phyloP scores from a whole-genome alignment of 2,113 vertebrate genomes.

The Lepus timidus region DNA sequence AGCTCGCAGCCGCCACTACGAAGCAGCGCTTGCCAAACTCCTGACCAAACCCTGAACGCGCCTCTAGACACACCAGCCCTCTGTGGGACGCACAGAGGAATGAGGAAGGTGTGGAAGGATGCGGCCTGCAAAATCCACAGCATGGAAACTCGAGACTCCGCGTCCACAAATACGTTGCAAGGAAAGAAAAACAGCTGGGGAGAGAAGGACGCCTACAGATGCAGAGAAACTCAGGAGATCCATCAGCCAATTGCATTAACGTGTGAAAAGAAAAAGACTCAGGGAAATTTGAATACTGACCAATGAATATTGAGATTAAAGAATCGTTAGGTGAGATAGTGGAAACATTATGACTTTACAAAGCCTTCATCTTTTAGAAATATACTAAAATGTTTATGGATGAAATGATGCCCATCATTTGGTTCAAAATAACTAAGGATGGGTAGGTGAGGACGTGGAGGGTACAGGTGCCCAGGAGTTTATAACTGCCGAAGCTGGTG shows the following conservation, averaged over 20 bases:
- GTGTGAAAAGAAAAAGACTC: neutral
- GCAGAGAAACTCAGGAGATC: neutral
- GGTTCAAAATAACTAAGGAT: constrained; percentile 12
- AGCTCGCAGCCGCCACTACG: neutral
- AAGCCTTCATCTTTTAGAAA: constrained; percentile 36
- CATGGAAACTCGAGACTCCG: neutral
- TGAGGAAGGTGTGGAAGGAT: neutral
- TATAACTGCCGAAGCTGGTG: neutral
- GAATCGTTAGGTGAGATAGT: neutral
- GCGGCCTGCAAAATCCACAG: neutral
- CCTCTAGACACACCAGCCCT: neutral
- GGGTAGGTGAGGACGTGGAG: neutral
- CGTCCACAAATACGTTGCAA: neutral
- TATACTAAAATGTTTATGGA: neutral
- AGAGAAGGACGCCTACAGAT: neutral
- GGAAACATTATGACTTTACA: neutral
- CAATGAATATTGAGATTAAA: neutral
- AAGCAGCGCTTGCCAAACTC: neutral
- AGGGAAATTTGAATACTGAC: neutral
- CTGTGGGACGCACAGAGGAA: neutral
- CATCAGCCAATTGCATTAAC: neutral
- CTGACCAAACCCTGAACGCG: neutral
- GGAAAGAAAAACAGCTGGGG: neutral
- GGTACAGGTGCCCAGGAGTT: neutral
- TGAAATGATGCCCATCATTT: neutral